phyloP scores from a whole-genome alignment of 2,113 vertebrate genomes.

The Cariama cristata region DNA sequence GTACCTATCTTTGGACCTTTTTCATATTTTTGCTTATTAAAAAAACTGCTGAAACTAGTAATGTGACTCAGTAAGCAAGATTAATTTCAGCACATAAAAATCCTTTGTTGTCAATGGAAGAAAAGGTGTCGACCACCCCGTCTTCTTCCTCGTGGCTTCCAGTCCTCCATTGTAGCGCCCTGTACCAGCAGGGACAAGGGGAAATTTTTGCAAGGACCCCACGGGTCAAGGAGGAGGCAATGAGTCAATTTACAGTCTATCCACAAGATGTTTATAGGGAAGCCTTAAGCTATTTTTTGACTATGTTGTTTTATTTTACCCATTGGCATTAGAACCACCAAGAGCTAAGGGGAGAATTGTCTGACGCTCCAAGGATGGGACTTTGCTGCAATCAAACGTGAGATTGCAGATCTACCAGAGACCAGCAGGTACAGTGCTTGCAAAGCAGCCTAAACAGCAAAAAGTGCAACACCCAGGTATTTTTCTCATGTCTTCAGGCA shows the following conservation, averaged over 20 bases:
- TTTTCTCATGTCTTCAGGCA: background rate
- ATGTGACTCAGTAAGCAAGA: background rate
- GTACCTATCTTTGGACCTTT: background rate
- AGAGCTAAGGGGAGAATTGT: background rate
- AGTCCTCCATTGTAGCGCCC: background rate
- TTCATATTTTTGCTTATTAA: background rate
- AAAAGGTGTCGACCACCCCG: background rate
- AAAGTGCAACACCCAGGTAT: background rate
- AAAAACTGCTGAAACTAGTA: background rate
- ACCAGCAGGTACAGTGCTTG: background rate
- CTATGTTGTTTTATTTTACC: background rate
- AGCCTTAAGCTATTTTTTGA: background rate
- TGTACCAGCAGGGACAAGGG: background rate
- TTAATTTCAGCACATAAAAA: background rate
- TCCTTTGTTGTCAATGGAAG: background rate
- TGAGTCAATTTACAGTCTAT: background rate
- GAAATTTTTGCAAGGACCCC: background rate
- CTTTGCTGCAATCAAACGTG: background rate
- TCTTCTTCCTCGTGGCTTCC: background rate
- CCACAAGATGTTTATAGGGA: background rate
- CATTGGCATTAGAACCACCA: background rate
- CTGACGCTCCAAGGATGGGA: background rate
- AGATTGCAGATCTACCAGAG: background rate
- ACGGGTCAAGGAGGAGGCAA: background rate
- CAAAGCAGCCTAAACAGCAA: background rate